phyloP scores from a whole-genome alignment of 2,113 vertebrate species.

The Mesitornis unicolor region DNA sequence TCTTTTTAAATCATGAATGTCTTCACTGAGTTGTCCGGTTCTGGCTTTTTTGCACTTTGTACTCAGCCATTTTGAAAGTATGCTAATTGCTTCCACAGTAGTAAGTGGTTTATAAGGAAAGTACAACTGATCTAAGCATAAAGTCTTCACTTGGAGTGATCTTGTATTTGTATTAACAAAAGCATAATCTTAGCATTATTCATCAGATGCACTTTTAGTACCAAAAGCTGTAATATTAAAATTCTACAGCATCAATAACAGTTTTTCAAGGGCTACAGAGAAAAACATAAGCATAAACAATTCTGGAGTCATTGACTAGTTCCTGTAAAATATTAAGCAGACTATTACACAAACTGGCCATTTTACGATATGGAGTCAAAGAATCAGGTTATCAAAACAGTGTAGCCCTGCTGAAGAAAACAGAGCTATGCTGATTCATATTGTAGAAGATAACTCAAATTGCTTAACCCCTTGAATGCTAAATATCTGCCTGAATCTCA shows the following conservation, averaged over 20 bases:
- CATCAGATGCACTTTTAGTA: constrained; percentile 11
- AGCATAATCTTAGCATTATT: constrained; percentile 43
- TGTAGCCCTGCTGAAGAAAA: neutral
- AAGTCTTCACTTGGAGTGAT: constrained; percentile 10
- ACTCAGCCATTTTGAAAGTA: neutral
- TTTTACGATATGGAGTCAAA: neutral
- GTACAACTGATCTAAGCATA: neutral
- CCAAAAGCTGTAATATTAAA: constrained; percentile 49
- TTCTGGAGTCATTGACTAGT: neutral
- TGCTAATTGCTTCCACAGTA: neutral
- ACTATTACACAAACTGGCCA: neutral
- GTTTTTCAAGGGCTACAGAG: constrained; percentile 16
- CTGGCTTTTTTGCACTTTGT: neutral
- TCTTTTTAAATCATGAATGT: neutral
- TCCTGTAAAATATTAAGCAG: constrained; percentile 39
- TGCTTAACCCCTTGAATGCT: neutral
- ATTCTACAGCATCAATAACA: constrained; percentile 29
- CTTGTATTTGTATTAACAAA: constrained; percentile 3
- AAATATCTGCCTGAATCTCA: neutral
- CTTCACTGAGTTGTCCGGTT: neutral
- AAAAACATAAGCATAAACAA: constrained; percentile 22
- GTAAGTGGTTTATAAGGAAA: constrained; percentile 32
- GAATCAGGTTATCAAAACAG: neutral
- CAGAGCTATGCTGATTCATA: neutral
- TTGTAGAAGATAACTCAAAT: neutral